Evolutionary conservation across 37 sponge, comb jelly and placozoan genomes (phyloP).

Genomic region (Beroe forskalii): DNA sequence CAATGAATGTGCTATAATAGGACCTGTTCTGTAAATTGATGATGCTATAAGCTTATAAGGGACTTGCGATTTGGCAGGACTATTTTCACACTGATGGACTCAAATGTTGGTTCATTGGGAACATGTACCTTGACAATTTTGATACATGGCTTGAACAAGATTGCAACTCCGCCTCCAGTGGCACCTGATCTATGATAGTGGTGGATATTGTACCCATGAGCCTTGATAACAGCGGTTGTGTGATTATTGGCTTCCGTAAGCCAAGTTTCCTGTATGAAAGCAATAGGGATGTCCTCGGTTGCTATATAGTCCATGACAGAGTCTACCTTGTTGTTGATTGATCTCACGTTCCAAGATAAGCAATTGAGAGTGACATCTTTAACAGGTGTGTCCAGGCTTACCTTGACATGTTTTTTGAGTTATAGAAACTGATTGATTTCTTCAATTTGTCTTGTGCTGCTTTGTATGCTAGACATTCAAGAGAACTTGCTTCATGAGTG

Average conservation of each 20-base stretch:
- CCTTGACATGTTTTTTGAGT: not conserved
- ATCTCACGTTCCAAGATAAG: not conserved
- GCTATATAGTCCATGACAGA: not conserved
- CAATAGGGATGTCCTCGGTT: not conserved
- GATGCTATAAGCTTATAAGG: not conserved
- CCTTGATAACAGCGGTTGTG: not conserved
- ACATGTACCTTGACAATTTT: no score
- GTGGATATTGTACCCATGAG: not conserved
- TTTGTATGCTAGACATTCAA: not conserved
- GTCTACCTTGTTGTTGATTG: not conserved
- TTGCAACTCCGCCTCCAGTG: not conserved
- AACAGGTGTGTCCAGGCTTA: no score
- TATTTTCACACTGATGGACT: not conserved
- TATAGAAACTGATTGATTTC: no score
- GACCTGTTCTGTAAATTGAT: not conserved
- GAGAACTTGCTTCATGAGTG: no score
- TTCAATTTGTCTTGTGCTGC: not conserved
- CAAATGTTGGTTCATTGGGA: not conserved
- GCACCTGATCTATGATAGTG: not conserved
- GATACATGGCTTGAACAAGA: not conserved
- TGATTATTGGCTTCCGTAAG: not conserved
- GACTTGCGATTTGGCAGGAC: not conserved
- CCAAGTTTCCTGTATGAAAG: not conserved
- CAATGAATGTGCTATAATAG: not conserved
- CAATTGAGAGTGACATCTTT: no score